Evolutionary conservation across 2,797 vertebrate genomes (phyloP), one percentile per base, ranked within the genome.

Genomic region (Argentina silus): DNA sequence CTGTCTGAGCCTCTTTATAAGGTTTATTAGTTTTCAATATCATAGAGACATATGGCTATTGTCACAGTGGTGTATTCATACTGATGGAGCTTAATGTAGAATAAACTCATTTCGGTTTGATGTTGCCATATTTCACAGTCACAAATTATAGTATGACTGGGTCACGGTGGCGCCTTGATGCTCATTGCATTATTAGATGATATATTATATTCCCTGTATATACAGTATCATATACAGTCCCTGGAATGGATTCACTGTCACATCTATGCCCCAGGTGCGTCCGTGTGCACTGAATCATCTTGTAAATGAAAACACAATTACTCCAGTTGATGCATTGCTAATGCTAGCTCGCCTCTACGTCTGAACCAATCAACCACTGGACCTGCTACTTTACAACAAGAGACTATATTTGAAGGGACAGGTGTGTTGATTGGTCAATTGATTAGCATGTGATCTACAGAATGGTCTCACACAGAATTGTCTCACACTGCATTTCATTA

Each of bases 221-320:
- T 36, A 36, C 27, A 36, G 27, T 36, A 56, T 73, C 27, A 50
- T 69, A 60, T 53, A 64, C 19, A 50, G 81, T 78, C 70, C 71
- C 47, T 27, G 45, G 69, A 48, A 75, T 77, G 74, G 80, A 86
- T 80, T 80, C 70, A 62, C 71, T 87, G 83, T 82, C 82, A 81
- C 66, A 72, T 85, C 71, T 45, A 59, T 45, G 56, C 62, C 42
- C 17, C 21, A 2, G 57, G 21, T 57, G 67, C n/a, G 53, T 83
- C 12, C 8, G 76, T 67, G 53, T 62, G 69, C 76, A 59, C 70
- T 75, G 44, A 69, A 76, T 78, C 55, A 61, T 7, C 6, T 45
- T 70, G 27, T 70, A 78, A 36, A 80, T 80, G 71, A 78, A 85
- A 86, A 83, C 15, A 64, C 19, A 74, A 72, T 78, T 78, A 68